Percentiles rank a stretch among this genome's conserved stretches.
Evolutionary conservation across 2,113 vertebrate species (phyloP).

Genomic region (Equus quagga): DNA sequence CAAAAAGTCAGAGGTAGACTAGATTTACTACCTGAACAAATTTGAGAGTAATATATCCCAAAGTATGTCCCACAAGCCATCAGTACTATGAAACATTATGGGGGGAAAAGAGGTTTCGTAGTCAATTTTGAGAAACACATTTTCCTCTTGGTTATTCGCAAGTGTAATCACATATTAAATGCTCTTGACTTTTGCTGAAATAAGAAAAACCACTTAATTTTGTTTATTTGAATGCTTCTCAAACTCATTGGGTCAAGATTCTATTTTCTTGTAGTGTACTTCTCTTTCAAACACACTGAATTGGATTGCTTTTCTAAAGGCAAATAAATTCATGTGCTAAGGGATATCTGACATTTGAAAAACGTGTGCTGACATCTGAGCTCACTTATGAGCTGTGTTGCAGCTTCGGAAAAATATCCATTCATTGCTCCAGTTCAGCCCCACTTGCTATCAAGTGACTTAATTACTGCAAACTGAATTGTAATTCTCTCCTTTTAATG

Average conservation of each 20-base stretch:
- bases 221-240: background rate
- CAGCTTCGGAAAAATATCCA: slow-evolving; percentile 48
- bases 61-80: background rate
- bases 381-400: background rate
- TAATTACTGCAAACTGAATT: slow-evolving; percentile 63
- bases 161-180: background rate
- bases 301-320: background rate
- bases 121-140: background rate
- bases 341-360: background rate
- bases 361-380: background rate
- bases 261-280: background rate
- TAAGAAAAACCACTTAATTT: slow-evolving; percentile 11
- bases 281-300: background rate
- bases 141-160: background rate
- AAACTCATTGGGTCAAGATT: background rate
- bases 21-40: background rate
- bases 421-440: background rate
- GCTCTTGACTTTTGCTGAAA: background rate
- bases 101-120: background rate
- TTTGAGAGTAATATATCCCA: background rate
- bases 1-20: background rate
- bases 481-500: slow-evolving; percentile 68
- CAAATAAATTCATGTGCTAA: background rate
- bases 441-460: slow-evolving; percentile 59
- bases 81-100: background rate